Evolutionary conservation across 64 coral and sea anemone species (phyloP).

Genomic region (Montipora sp.): DNA sequence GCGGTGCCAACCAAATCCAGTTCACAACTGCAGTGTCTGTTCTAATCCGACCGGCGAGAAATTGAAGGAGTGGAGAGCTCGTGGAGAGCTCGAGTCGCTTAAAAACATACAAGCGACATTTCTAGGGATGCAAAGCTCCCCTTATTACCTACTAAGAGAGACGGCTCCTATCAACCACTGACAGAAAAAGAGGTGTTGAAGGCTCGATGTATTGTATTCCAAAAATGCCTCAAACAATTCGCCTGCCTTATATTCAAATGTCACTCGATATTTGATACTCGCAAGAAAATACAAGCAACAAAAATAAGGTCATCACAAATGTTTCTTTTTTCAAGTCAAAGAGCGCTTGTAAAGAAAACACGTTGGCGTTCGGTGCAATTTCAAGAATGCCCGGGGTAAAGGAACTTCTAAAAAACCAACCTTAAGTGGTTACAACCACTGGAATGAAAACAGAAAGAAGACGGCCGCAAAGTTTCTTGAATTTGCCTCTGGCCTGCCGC

Average conservation of each 20-base stretch:
- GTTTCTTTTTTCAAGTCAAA: conserved; percentile 38
- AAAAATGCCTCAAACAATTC: conserved; percentile 23
- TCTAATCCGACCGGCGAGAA: neutral
- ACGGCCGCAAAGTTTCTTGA: neutral
- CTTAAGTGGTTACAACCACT: neutral
- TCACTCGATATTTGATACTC: conserved; percentile 14
- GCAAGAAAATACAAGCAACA: neutral
- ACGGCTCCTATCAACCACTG: neutral
- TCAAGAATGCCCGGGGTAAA: conserved; percentile 14
- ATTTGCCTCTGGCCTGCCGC: neutral
- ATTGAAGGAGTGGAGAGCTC: neutral
- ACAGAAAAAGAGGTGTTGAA: neutral
- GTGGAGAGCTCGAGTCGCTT: conserved; percentile 1
- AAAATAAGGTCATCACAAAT: conserved; percentile 27
- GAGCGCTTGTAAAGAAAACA: conserved; percentile 32
- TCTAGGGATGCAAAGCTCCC: neutral
- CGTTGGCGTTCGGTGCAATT: neutral
- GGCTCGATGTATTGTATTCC: conserved; percentile 1
- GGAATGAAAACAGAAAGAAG: neutral
- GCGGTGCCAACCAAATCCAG: neutral
- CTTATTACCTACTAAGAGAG: neutral
- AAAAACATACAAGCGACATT: neutral
- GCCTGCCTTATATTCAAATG: neutral
- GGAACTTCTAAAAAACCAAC: neutral
- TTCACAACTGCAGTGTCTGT: neutral